A percentile compares a stretch with the other conserved stretches of the same genome.
phyloP scores from a whole-genome alignment of 2,888 invertebrate species.

The Caenorhabditis virilis region DNA sequence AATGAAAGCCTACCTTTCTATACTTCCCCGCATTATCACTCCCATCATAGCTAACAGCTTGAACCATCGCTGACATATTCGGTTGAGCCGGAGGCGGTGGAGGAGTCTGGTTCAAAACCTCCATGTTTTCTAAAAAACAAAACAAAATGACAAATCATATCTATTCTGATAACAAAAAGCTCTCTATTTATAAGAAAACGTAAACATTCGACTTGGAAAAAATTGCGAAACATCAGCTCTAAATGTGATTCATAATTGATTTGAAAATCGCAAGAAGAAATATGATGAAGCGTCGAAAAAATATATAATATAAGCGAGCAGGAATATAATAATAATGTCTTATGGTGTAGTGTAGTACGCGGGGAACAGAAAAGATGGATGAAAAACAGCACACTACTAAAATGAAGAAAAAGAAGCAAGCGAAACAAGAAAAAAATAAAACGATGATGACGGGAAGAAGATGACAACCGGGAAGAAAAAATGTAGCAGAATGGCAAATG shows the following conservation, averaged over 20 bases:
- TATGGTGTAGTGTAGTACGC: slow-evolving; percentile 1
- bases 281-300: background rate
- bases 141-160: background rate
- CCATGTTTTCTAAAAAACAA: slow-evolving; percentile 6
- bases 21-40: too few relatives aligned
- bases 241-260: background rate
- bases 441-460: slow-evolving; percentile 1
- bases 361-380: slow-evolving; percentile 1
- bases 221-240: background rate
- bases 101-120: slow-evolving; percentile 8
- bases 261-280: background rate
- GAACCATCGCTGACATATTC: too few relatives aligned
- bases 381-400: background rate
- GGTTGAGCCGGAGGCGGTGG: too few relatives aligned
- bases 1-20: too few relatives aligned
- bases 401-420: background rate
- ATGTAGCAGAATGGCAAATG: slow-evolving; percentile 12
- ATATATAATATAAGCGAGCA: background rate
- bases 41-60: too few relatives aligned
- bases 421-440: background rate
- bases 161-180: background rate
- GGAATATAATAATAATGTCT: background rate
- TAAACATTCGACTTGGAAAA: background rate
- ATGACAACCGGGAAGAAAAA: slow-evolving; percentile 15
- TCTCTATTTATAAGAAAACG: background rate